phyloP scores from a whole-genome alignment of 2,113 vertebrate species.

The Tichodroma muraria region DNA sequence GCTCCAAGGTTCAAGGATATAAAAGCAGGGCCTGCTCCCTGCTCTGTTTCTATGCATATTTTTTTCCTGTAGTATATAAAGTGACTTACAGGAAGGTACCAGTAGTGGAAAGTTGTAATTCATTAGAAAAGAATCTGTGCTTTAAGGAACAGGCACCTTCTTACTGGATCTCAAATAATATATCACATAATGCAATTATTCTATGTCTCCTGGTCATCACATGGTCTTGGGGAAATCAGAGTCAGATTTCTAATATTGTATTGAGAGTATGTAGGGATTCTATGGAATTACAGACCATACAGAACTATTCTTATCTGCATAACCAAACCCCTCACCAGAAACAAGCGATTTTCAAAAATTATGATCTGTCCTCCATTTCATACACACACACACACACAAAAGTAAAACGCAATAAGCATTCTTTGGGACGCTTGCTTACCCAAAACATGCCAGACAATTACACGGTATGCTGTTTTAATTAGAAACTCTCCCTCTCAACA shows the following conservation, averaged over 20 bases:
- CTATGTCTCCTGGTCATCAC: slow-evolving; percentile 43
- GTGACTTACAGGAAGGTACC: slow-evolving; percentile 2
- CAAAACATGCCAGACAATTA: neutral
- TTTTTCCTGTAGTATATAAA: neutral
- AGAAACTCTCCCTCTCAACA: neutral
- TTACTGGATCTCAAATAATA: slow-evolving; percentile 46
- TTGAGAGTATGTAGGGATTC: neutral
- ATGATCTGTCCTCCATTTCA: neutral
- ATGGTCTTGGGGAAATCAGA: neutral
- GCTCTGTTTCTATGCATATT: neutral
- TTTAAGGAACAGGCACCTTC: slow-evolving; percentile 30
- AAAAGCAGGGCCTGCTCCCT: slow-evolving; percentile 8
- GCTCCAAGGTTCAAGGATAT: neutral
- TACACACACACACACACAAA: neutral
- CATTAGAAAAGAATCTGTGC: neutral
- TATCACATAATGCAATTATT: slow-evolving; percentile 51
- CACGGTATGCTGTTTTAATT: neutral
- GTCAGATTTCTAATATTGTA: neutral
- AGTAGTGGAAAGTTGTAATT: slow-evolving; percentile 6
- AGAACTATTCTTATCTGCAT: neutral
- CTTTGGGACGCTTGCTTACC: neutral
- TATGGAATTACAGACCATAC: neutral
- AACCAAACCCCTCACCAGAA: neutral
- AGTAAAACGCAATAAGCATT: neutral
- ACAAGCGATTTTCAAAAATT: neutral